Conservation (phyloP, 2,888 invertebrate genomes). For the Agrochola lota region DNA sequence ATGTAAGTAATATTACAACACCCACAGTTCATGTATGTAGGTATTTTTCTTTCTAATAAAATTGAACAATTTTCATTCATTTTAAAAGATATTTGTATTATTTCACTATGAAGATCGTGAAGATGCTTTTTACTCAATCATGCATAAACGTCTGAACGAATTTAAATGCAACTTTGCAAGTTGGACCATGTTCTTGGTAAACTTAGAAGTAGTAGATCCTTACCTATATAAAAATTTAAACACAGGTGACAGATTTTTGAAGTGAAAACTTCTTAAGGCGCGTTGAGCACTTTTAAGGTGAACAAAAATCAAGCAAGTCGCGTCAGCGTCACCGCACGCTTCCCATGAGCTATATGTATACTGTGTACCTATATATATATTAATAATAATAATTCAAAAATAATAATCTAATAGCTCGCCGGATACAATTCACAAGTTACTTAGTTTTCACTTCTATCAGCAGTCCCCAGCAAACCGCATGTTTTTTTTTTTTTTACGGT, state of each 20-base stretch:
- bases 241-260: not conserved
- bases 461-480: no score
- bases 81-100: not conserved
- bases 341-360: no score
- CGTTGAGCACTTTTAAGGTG: no score
- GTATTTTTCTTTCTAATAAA: not conserved
- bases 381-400: no score
- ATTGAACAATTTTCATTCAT: not conserved
- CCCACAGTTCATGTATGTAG: no score
- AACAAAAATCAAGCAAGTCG: no score
- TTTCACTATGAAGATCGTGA: not conserved
- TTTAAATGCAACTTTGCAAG: not conserved
- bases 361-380: no score
- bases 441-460: no score
- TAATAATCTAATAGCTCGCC: no score
- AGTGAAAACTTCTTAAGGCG: not conserved
- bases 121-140: not conserved
- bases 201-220: not conserved
- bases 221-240: not conserved
- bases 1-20: no score
- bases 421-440: no score
- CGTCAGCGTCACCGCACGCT: no score
- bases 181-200: not conserved
- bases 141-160: not conserved
- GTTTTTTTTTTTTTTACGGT: not conserved